These are phyloP conservation scores for Haliclystus octoradiatus DNA, from an alignment of 30 jellyfish, hydroid and myxozoan species.

Conservation along the genomic window DNA sequence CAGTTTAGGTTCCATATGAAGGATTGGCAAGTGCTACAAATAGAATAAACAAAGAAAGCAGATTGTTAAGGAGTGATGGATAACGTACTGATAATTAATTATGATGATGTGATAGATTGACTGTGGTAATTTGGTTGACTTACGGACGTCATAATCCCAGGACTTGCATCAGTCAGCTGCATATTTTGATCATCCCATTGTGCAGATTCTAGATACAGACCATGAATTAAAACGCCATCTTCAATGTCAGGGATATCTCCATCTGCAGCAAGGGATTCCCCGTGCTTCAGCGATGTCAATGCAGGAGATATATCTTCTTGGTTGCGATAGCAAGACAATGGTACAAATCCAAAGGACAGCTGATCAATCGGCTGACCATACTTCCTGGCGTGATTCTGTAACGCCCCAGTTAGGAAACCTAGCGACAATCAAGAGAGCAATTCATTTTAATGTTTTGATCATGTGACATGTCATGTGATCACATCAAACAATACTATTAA, in stretches of 20 bases:
- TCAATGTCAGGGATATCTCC: constrained; percentile 39
- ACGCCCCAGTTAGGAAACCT: constrained; percentile 93
- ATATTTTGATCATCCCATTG: constrained; percentile 80
- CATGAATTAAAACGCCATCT: constrained; percentile 94
- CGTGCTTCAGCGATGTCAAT: constrained; percentile 55
- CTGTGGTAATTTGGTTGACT: no score
- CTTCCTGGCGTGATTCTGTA: constrained; percentile 89
- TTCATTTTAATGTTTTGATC: no score
- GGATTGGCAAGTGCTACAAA: constrained; percentile 69
- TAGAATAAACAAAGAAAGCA: no score
- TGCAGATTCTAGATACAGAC: constrained; percentile 85
- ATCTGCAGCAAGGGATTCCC: constrained; percentile 60
- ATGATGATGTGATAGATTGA: no score
- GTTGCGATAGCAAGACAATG: constrained; percentile 42
- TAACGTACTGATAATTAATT: no score
- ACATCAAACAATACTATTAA: no score
- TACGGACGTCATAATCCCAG: constrained; percentile 88
- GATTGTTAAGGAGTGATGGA: no score
- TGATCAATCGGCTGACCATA: constrained; percentile 90
- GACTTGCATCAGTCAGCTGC: constrained; percentile 74
- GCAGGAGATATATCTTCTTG: constrained; percentile 83
- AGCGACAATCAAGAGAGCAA: not conserved
- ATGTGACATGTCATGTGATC: no score
- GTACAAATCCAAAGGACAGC: constrained; percentile 59
- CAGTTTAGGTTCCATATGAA: constrained; percentile 95